Evolutionary conservation across 2,888 invertebrate genomes (phyloP).

Genomic region (Monopis laevigella): DNA sequence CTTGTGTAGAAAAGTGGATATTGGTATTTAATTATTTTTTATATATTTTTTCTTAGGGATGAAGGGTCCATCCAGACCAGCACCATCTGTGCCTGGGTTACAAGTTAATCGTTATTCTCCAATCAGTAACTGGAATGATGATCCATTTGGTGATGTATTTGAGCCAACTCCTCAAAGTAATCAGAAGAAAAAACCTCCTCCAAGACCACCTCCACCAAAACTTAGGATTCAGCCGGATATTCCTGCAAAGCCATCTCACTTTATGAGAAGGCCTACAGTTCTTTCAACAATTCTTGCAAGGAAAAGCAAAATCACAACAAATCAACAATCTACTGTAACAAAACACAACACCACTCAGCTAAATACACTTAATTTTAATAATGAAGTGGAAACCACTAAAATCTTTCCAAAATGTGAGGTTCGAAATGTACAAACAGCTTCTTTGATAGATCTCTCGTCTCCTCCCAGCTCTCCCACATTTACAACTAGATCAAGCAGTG

Average conservation of each 20-base stretch:
- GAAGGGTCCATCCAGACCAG: slow-evolving; percentile 69
- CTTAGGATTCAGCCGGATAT: slow-evolving; percentile 46
- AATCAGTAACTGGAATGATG: slow-evolving; percentile 64
- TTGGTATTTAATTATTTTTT: slow-evolving; percentile 15
- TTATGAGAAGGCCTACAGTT: slow-evolving; percentile 56
- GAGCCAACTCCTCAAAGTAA: slow-evolving; percentile 45
- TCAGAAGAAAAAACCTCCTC: slow-evolving; percentile 76
- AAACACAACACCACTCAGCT: slow-evolving; percentile 21
- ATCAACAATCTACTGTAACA: background rate
- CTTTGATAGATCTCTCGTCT: slow-evolving; percentile 75
- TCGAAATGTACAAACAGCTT: slow-evolving; percentile 55
- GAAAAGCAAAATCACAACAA: slow-evolving; percentile 36
- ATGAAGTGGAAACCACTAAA: slow-evolving; percentile 43
- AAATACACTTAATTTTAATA: slow-evolving; percentile 28
- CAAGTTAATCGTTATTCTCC: slow-evolving; percentile 55
- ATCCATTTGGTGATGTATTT: slow-evolving; percentile 60
- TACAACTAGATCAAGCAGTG: slow-evolving; percentile 78
- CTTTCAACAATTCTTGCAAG: slow-evolving; percentile 47
- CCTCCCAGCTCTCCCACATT: slow-evolving; percentile 81
- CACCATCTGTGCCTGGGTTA: slow-evolving; percentile 59
- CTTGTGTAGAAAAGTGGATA: no score
- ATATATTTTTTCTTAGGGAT: slow-evolving; percentile 59
- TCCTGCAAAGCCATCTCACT: slow-evolving; percentile 62
- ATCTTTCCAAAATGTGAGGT: slow-evolving; percentile 58
- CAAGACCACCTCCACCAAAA: slow-evolving; percentile 76